A percentile compares a stretch with the other conserved stretches of the same genome.
Evolutionary conservation across 2,113 vertebrate genomes (phyloP).

Genomic region (Talpa occidentalis): DNA sequence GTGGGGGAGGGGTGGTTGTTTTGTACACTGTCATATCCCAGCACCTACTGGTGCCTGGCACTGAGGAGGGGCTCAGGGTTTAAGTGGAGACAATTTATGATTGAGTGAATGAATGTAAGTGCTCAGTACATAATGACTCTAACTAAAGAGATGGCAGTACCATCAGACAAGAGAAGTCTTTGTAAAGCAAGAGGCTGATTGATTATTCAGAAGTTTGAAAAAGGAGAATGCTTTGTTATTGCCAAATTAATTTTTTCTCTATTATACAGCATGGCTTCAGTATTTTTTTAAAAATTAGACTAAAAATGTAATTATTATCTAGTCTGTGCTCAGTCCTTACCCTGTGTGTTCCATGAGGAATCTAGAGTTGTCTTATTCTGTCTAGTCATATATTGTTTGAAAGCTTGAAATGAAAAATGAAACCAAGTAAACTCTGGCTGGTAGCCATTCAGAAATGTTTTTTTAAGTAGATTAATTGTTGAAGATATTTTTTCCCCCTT

Average conservation of each 20-base stretch:
- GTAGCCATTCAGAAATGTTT: conserved; percentile 44
- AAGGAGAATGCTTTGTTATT: background rate
- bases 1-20: background rate
- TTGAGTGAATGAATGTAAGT: background rate
- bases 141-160: background rate
- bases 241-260: background rate
- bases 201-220: background rate
- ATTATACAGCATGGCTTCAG: background rate
- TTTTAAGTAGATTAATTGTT: conserved; percentile 21
- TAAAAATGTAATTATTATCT: background rate
- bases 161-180: background rate
- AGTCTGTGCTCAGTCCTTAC: background rate
- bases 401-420: conserved; percentile 61
- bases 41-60: background rate
- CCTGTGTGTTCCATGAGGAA: background rate
- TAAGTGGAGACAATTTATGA: background rate
- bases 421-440: background rate
- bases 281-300: background rate
- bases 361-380: background rate
- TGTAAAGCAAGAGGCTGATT: background rate
- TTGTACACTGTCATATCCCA: background rate
- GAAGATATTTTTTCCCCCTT: conserved; percentile 6
- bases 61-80: background rate
- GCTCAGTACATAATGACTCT: background rate
- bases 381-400: background rate